A percentile compares a stretch with the other conserved stretches of the same genome.
These are phyloP conservation scores for Gallinago solitaria DNA, from an alignment of 2,797 vertebrate genomes.

Conservation along the genomic window DNA sequence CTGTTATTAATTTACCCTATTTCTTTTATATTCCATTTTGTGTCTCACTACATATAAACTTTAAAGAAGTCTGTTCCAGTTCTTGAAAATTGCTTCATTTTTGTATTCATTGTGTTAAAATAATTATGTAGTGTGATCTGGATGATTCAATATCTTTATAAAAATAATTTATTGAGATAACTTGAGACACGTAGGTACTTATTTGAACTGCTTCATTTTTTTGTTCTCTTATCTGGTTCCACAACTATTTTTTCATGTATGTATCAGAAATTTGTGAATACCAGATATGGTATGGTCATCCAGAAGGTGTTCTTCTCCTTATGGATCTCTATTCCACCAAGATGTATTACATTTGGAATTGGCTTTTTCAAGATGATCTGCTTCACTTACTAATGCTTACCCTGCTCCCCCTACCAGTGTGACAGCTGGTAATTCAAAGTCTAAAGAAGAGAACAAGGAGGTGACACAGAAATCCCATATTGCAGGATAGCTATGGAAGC, in stretches of 20 bases:
- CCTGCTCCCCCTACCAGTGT: neutral
- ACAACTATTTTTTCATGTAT: neutral
- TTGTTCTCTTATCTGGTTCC: neutral
- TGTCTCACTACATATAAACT: neutral
- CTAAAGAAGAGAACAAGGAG: neutral
- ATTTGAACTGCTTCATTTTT: neutral
- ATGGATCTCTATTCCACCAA: neutral
- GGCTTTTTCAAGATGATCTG: neutral
- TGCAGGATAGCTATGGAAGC: neutral
- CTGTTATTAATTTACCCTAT: constrained; percentile 31
- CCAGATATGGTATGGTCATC: neutral
- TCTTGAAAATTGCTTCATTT: neutral
- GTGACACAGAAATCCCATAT: neutral
- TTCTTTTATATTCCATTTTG: constrained; percentile 11
- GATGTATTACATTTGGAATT: neutral
- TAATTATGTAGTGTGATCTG: neutral
- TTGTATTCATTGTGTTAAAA: neutral
- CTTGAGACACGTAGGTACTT: neutral
- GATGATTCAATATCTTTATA: neutral
- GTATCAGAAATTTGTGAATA: neutral
- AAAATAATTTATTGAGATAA: neutral
- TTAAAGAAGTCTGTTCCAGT: neutral
- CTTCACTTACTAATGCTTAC: neutral
- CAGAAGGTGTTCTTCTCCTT: neutral
- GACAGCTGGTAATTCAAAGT: neutral